These are phyloP conservation scores for Drosophila algonquin DNA, from an alignment of 2,888 invertebrate species.

Conservation along the genomic window DNA sequence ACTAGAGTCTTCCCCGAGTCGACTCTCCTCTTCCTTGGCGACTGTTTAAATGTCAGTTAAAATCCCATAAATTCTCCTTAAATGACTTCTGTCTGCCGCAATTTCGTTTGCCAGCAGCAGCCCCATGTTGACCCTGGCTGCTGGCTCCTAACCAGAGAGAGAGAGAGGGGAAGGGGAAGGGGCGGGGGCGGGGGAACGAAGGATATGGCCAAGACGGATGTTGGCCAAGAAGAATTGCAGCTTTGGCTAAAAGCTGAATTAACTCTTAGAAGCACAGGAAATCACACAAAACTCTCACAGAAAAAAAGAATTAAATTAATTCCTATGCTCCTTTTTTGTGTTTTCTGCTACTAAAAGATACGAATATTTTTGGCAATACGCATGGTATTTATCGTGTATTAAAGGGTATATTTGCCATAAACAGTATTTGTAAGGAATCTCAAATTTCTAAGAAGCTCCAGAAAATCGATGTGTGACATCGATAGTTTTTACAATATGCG, in stretches of 20 bases:
- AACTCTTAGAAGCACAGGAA: slow-evolving; percentile 53
- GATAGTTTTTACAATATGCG: too few species aligned
- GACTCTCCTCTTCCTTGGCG: slow-evolving; percentile 45
- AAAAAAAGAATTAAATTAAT: slow-evolving; percentile 57
- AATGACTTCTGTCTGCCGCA: slow-evolving; percentile 81
- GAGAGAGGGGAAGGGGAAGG: slow-evolving; percentile 16
- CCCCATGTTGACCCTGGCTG: slow-evolving; percentile 14
- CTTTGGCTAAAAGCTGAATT: slow-evolving; percentile 49
- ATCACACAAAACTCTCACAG: slow-evolving; percentile 62
- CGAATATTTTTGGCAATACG: too few species aligned
- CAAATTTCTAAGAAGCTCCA: too few species aligned
- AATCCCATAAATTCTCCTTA: slow-evolving; percentile 80
- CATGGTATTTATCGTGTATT: too few species aligned
- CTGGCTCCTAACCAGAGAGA: slow-evolving; percentile 13
- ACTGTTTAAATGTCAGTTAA: slow-evolving; percentile 80
- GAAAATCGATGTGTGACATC: too few species aligned
- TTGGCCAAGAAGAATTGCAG: slow-evolving; percentile 44
- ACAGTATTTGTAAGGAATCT: too few species aligned
- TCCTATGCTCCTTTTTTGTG: slow-evolving; percentile 50
- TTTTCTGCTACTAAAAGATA: too few species aligned
- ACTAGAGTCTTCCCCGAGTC: slow-evolving; percentile 1
- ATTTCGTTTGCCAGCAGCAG: slow-evolving; percentile 56
- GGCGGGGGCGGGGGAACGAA: slow-evolving; percentile 41
- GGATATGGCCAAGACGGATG: slow-evolving; percentile 50
- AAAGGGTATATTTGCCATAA: too few species aligned